Percentiles rank a stretch among this genome's conserved stretches.
phyloP scores from a whole-genome alignment of 1,140 invertebrate genomes.

The Drosophila mojavensis region DNA sequence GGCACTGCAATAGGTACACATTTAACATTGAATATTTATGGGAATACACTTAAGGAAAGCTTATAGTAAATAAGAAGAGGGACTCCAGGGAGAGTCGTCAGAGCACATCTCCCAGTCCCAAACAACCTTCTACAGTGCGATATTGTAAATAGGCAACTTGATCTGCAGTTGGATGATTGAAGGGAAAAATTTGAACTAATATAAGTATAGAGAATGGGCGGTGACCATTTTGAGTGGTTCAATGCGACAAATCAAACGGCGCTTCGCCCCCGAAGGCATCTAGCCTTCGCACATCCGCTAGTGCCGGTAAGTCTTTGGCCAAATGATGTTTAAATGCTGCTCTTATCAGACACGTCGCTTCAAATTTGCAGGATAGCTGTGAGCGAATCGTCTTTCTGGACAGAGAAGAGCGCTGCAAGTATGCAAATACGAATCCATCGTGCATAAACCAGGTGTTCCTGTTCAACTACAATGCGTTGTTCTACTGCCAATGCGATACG shows the following conservation, averaged over 20 bases:
- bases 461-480: conserved; percentile 24
- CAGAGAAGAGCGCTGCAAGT: conserved; percentile 4
- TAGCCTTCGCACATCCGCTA: conserved; percentile 24
- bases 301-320: conserved; percentile 7
- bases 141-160: too few relatives aligned
- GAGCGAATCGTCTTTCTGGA: conserved; percentile 18
- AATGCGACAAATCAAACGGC: conserved; percentile 42
- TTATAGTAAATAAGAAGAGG: too few relatives aligned
- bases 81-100: too few relatives aligned
- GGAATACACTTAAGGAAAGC: too few relatives aligned
- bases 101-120: too few relatives aligned
- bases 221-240: conserved; percentile 30
- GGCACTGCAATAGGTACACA: too few relatives aligned
- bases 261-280: conserved; percentile 19
- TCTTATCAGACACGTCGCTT: too few relatives aligned
- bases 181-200: too few relatives aligned
- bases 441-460: conserved; percentile 6
- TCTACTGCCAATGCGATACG: conserved; percentile 25
- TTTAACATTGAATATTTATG: too few relatives aligned
- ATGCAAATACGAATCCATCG: not conserved
- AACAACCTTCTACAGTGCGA: too few relatives aligned
- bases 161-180: too few relatives aligned
- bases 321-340: not conserved
- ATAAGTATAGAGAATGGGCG: not conserved
- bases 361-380: conserved; percentile 18